Evolutionary conservation across 2,888 invertebrate species (phyloP), one percentile per base, ranked within the genome.

Genomic region (Thera obeliscata): DNA sequence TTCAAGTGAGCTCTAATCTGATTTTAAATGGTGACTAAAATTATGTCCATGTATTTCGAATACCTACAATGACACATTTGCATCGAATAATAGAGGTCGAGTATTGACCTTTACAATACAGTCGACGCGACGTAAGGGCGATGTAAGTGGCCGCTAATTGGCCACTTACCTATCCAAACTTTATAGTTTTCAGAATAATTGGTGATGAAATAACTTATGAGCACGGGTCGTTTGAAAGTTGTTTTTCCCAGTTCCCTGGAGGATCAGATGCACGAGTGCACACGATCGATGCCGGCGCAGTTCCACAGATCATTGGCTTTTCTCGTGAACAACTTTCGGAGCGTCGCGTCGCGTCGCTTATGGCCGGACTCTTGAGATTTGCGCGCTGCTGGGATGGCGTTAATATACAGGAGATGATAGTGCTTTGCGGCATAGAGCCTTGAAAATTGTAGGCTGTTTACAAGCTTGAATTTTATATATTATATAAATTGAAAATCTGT

Each of bases 281-380:
- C 64, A 59, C 59, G 5, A 52, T 43, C 56, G 46, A 22, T 11
- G 43, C 43, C 56, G 56, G 9, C 43, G 41, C 58, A 59, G 3
- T 52, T 49, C 43, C 5, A 56, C n/a, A 56, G 65, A 65, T 60
- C 61, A 61, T 66, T 64, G 59, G 59, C 59, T 64, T 58, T 65
- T 61, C 64, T 65, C 60, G 43, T 61, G 66, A 66, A 66, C 56
- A 61, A 52, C 38, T 61, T 56, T 43, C 9, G 56, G 43, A 61
- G 66, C 60, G 35, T 55, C 64, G 60, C 60, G 35, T 55, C 64
- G 60, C 60, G 35, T 55, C 64, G 60, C 65, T 65, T 60, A 49
- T 11, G 33, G 43, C 12, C 50, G 41, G 59, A 49, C 65, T 65
- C 60, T 65, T 56, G 65, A 65, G 60, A 60, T 55, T 60, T 50